phyloP scores from a whole-genome alignment of 2,113 vertebrate genomes.

The Chaetops frenatus region DNA sequence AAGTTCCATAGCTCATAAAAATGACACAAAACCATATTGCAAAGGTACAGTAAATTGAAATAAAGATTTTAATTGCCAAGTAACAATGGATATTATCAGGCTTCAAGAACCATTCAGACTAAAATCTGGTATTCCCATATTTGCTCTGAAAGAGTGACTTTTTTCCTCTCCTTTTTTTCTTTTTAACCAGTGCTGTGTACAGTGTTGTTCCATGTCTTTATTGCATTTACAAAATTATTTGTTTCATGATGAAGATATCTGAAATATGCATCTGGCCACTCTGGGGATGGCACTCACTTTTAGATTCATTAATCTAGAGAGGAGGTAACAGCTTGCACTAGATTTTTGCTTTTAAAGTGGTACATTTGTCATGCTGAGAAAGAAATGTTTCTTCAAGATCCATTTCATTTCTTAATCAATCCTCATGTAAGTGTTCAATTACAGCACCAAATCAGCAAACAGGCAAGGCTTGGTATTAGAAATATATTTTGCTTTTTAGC shows the following conservation, averaged over 20 bases:
- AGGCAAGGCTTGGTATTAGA: neutral
- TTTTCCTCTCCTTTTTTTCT: neutral
- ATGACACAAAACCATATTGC: neutral
- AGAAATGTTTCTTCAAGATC: neutral
- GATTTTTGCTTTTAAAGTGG: neutral
- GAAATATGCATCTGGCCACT: neutral
- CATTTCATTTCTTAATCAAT: neutral
- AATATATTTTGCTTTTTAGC: neutral
- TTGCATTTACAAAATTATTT: neutral
- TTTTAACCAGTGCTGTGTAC: neutral
- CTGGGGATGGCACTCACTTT: neutral
- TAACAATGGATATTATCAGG: neutral
- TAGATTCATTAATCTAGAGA: neutral
- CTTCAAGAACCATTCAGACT: neutral
- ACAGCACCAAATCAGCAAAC: neutral
- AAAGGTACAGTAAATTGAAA: neutral
- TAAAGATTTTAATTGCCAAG: neutral
- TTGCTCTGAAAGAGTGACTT: neutral
- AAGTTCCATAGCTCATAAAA: neutral
- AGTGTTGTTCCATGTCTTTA: neutral
- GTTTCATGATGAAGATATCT: neutral
- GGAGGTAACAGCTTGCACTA: neutral
- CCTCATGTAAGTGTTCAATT: neutral
- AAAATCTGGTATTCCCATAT: neutral
- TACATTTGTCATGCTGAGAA: neutral